Conservation (phyloP, 2,888 invertebrate species). For the Ophioninae sp. region DNA sequence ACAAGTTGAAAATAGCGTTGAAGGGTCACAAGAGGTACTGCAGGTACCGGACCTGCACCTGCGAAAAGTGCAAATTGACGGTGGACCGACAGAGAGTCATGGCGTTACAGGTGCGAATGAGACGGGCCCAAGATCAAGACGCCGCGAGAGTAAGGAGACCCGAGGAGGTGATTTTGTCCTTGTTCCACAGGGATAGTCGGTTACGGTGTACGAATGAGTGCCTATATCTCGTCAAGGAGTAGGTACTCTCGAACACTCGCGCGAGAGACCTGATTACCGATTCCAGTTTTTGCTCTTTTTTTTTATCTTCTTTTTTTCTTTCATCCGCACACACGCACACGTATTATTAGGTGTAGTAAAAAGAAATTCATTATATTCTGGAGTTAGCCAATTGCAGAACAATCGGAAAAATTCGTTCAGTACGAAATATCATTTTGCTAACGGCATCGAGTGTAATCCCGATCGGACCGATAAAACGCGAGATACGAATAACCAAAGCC, state of each 20-base stretch:
- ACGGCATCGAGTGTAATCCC: no score
- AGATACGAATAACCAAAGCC: no score
- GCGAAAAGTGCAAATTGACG: constrained; percentile 93
- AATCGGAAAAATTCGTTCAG: no score
- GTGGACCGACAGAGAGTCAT: constrained; percentile 94
- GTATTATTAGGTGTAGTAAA: background rate
- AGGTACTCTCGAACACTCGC: constrained; percentile 53
- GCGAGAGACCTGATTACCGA: constrained; percentile 46
- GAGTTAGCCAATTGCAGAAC: no score
- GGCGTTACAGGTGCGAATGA: constrained; percentile 92
- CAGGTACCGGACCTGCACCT: constrained; percentile 91
- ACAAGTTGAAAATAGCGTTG: constrained; percentile 92
- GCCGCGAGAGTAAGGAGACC: constrained; percentile 80
- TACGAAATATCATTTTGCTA: no score
- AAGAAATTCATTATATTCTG: no score
- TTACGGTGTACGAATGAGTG: constrained; percentile 54
- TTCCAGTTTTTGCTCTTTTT: background rate
- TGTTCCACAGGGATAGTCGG: constrained; percentile 64
- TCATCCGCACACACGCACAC: background rate
- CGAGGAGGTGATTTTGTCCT: constrained; percentile 69
- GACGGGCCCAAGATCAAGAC: constrained; percentile 93
- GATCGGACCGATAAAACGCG: no score
- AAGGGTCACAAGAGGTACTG: constrained; percentile 97
- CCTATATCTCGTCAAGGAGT: background rate
- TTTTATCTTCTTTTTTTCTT: background rate